Conservation (phyloP, 2,888 invertebrate species). For the Eubasilissa splendida region DNA sequence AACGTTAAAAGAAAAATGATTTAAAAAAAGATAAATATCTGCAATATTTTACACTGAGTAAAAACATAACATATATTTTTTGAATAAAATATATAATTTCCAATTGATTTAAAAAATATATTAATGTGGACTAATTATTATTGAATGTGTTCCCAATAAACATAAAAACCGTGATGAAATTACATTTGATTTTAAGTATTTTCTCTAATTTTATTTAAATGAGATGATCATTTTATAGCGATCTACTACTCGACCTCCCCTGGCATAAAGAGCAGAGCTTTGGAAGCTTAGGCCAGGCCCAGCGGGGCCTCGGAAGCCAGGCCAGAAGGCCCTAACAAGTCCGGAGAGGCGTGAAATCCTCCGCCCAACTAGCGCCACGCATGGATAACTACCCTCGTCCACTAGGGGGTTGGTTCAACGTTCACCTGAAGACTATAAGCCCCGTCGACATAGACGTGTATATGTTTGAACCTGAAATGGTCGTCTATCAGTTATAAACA, state of each 20-base stretch:
- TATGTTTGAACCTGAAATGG: too few relatives aligned
- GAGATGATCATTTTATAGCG: neutral
- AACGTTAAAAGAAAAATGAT: too few relatives aligned
- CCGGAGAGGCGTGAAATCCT: slow-evolving; percentile 75
- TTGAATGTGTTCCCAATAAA: too few relatives aligned
- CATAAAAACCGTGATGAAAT: neutral
- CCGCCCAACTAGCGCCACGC: slow-evolving; percentile 62
- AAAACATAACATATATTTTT: too few relatives aligned
- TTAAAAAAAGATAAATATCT: too few relatives aligned
- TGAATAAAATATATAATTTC: too few relatives aligned
- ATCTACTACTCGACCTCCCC: slow-evolving; percentile 1
- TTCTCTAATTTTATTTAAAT: neutral
- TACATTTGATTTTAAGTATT: neutral
- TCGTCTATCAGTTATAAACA: too few relatives aligned
- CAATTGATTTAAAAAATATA: too few relatives aligned
- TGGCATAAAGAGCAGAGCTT: neutral
- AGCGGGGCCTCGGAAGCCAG: slow-evolving; percentile 67
- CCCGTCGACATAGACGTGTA: too few relatives aligned
- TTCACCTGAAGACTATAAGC: neutral
- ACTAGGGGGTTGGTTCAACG: neutral
- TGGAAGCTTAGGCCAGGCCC: slow-evolving; percentile 31
- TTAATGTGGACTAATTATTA: too few relatives aligned
- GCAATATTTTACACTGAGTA: too few relatives aligned
- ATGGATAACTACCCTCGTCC: neutral
- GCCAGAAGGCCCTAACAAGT: slow-evolving; percentile 66